These are phyloP conservation scores for Microctonus brassicae DNA, from an alignment of 2,888 invertebrate species.

Conservation along the genomic window DNA sequence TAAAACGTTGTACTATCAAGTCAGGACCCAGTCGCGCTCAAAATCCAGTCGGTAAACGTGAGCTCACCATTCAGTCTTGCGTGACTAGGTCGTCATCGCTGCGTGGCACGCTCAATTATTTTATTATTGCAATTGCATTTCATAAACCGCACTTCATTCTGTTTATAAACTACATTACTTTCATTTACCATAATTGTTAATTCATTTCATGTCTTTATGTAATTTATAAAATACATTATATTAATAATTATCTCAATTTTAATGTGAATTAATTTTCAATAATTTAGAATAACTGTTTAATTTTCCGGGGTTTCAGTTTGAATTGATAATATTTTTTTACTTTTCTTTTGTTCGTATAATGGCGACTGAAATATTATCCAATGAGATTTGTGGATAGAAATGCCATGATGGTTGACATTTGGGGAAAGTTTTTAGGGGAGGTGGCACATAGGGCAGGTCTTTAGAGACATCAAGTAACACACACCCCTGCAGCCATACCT, in stretches of 20 bases:
- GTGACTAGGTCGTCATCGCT: conserved; percentile 33
- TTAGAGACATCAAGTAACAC: conserved; percentile 53
- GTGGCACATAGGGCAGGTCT: conserved; percentile 60
- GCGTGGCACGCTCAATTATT: conserved; percentile 41
- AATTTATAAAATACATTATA: conserved; percentile 25
- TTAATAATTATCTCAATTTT: conserved; percentile 40
- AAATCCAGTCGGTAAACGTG: conserved; percentile 54
- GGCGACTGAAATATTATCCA: neutral
- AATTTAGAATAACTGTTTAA: too few species aligned
- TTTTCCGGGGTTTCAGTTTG: too few species aligned
- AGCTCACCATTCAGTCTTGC: conserved; percentile 19
- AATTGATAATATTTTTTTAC: neutral
- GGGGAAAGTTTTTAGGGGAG: conserved; percentile 47
- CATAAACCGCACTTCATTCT: conserved; percentile 61
- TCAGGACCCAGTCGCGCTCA: conserved; percentile 5
- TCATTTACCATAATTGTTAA: conserved; percentile 50
- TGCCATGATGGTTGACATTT: conserved; percentile 50
- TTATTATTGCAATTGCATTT: conserved; percentile 54
- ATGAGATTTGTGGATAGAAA: neutral
- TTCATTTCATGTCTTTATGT: conserved; percentile 47
- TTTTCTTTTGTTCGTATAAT: neutral
- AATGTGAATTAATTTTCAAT: conserved; percentile 13
- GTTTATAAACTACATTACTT: conserved; percentile 52
- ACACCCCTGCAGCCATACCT: conserved; percentile 67
- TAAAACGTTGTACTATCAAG: conserved; percentile 21